A percentile compares a stretch with the other conserved stretches of the same genome.
phyloP scores from a whole-genome alignment of 2,113 vertebrate genomes.

The Ceyx cyanopectus region DNA sequence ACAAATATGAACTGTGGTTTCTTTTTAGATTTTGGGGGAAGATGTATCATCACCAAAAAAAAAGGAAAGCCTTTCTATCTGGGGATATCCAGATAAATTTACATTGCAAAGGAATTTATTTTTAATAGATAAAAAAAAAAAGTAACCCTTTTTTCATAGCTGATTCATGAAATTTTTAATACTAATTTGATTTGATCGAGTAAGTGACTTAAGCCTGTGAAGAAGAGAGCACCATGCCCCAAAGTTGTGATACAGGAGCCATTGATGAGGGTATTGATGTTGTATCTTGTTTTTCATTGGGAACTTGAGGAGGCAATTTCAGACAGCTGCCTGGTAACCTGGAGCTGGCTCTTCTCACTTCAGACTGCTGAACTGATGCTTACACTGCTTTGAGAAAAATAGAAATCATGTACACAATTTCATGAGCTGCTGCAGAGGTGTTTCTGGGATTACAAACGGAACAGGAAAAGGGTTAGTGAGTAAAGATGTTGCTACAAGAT shows the following conservation, averaged over 20 bases:
- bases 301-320: not conserved
- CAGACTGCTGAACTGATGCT: not conserved
- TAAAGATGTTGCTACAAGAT: not conserved
- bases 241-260: fast-evolving
- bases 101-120: slow-evolving; percentile 8
- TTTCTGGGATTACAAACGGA: not conserved
- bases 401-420: not conserved
- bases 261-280: not conserved
- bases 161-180: not conserved
- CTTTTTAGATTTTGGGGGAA: slow-evolving; percentile 51
- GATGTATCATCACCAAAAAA: slow-evolving; percentile 20
- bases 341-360: not conserved
- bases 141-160: not conserved
- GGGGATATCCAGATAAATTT: not conserved
- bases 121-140: not conserved
- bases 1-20: slow-evolving; percentile 51
- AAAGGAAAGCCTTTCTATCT: slow-evolving; percentile 9
- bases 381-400: not conserved
- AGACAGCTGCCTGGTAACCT: not conserved
- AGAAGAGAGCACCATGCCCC: not conserved
- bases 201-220: not conserved
- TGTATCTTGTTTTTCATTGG: not conserved
- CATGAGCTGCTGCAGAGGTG: not conserved
- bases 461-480: not conserved
- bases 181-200: not conserved